phyloP scores from a whole-genome alignment of 2,113 vertebrate genomes.

The Cebidichthys violaceus region DNA sequence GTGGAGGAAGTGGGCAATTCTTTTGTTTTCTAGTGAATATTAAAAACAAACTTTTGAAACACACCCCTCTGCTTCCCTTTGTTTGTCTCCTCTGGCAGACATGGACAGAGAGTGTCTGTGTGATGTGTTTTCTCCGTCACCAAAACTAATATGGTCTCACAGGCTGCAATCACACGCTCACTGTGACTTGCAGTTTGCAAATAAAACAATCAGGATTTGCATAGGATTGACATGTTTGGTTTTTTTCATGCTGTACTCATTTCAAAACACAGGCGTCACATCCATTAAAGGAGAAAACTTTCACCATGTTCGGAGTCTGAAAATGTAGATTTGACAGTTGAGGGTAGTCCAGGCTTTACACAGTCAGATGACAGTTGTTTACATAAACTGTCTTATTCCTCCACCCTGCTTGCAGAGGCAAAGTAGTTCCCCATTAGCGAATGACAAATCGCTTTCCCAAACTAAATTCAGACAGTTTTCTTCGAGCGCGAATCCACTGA shows the following conservation, averaged over 20 bases:
- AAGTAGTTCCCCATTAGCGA: background rate
- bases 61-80: background rate
- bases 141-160: slow-evolving; percentile 21
- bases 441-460: background rate
- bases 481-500: background rate
- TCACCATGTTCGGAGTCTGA: background rate
- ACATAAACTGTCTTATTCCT: background rate
- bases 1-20: slow-evolving; percentile 56
- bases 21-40: slow-evolving; percentile 54
- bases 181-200: slow-evolving; percentile 17
- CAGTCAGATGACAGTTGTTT: background rate
- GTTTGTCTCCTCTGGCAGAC: slow-evolving; percentile 23
- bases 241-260: slow-evolving; percentile 2
- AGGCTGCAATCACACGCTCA: background rate
- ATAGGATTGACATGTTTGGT: background rate
- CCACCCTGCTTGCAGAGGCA: slow-evolving; percentile 1
- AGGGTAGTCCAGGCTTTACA: background rate
- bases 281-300: background rate
- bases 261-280: slow-evolving; percentile 10
- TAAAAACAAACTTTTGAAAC: slow-evolving; percentile 54
- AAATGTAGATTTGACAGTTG: background rate
- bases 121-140: slow-evolving; percentile 38
- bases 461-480: slow-evolving; percentile 14
- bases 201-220: slow-evolving; percentile 23
- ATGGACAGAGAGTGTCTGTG: background rate